Percentiles rank a stretch among this genome's conserved stretches.
These are phyloP conservation scores for Catharus fuscescens DNA, from an alignment of 2,113 vertebrate genomes.

Conservation along the genomic window DNA sequence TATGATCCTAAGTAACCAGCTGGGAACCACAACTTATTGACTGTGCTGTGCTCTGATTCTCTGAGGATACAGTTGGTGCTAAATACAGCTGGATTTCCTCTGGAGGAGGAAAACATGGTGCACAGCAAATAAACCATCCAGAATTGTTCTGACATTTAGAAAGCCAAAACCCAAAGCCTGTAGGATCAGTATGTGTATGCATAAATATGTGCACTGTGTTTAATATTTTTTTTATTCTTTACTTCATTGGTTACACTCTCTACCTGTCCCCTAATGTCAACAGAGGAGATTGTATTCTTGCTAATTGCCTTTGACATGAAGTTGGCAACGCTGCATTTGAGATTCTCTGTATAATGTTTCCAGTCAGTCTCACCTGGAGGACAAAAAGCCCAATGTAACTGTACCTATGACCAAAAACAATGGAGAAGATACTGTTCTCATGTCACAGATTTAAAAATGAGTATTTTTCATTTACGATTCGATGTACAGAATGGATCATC, in stretches of 20 bases:
- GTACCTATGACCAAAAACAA: not conserved
- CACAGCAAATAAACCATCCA: not conserved
- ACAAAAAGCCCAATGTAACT: not conserved
- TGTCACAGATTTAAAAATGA: rapidly evolving
- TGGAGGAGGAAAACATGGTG: not conserved
- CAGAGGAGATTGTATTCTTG: not conserved
- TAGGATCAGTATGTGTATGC: not conserved
- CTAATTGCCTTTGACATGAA: slow-evolving; percentile 51
- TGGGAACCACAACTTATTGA: rapidly evolving
- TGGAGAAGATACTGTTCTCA: not conserved
- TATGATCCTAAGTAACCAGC: not conserved
- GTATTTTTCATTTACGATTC: not conserved
- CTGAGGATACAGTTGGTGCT: not conserved
- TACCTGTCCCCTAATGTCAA: slow-evolving; percentile 41
- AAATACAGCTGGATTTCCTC: not conserved
- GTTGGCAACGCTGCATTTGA: slow-evolving; percentile 18
- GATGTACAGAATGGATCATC: not conserved
- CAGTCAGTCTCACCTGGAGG: not conserved
- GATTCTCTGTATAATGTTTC: not conserved
- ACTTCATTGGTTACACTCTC: not conserved
- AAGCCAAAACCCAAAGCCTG: not conserved
- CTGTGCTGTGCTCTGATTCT: not conserved
- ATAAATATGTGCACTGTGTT: not conserved
- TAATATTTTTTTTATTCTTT: not conserved
- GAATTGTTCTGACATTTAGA: not conserved